Conservation (phyloP, 2,888 invertebrate species). For the Melieria picta region DNA sequence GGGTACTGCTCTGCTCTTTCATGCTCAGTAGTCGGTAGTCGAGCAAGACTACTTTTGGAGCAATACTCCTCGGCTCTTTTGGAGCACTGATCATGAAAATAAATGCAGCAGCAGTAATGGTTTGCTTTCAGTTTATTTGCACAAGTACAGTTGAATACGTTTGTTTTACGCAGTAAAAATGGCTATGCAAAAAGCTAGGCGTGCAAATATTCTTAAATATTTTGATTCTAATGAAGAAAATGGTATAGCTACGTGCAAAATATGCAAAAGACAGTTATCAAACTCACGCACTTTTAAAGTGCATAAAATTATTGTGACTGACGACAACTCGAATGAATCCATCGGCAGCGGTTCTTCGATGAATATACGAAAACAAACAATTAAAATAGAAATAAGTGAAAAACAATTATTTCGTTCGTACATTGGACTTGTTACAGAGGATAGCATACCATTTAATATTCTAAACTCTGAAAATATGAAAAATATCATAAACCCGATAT, state of each 20-base stretch:
- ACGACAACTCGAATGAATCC: not conserved
- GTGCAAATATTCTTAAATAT: not conserved
- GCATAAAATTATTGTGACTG: not conserved
- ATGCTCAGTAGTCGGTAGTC: too few species aligned
- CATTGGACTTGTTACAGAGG: slow-evolving; percentile 24
- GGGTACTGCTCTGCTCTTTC: too few species aligned
- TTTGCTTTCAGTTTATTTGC: too few species aligned
- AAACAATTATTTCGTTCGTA: slow-evolving; percentile 18
- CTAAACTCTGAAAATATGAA: slow-evolving; percentile 26
- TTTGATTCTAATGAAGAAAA: not conserved
- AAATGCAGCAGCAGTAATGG: too few species aligned
- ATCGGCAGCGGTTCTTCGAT: not conserved
- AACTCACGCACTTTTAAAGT: not conserved
- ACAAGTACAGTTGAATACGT: too few species aligned
- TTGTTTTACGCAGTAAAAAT: too few species aligned
- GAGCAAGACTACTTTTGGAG: too few species aligned
- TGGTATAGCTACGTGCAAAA: slow-evolving; percentile 2
- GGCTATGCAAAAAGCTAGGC: too few species aligned
- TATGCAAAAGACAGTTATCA: not conserved
- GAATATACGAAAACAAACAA: slow-evolving; percentile 11
- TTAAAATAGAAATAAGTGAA: not conserved
- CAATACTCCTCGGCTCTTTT: too few species aligned
- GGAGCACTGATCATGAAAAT: too few species aligned
- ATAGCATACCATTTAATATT: slow-evolving; percentile 28
- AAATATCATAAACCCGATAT: slow-evolving; percentile 29